Evolutionary conservation across 2,888 invertebrate genomes (phyloP).

Genomic region (Lutraria lutraria): DNA sequence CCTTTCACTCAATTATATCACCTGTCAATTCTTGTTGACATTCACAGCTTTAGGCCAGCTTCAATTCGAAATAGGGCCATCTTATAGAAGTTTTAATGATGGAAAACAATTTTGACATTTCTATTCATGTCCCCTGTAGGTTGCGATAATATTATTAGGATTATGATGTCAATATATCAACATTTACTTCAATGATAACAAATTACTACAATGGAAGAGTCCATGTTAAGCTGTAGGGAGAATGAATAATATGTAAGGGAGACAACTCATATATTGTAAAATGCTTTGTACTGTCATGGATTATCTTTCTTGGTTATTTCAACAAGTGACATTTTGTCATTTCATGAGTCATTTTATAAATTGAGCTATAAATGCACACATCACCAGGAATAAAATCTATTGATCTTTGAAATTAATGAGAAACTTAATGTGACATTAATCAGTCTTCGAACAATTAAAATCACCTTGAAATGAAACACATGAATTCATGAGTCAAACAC

Average conservation of each 20-base stretch:
- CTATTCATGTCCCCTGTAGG: background rate
- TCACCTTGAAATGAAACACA: background rate
- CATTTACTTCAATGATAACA: background rate
- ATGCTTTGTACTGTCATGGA: background rate
- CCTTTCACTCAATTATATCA: constrained; percentile 5
- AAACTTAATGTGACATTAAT: background rate
- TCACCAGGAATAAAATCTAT: background rate
- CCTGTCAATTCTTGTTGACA: constrained; percentile 20
- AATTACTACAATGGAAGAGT: background rate
- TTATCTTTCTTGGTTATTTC: background rate
- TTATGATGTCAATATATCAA: constrained; percentile 14
- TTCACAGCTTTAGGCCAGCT: background rate
- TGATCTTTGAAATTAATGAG: constrained; percentile 17
- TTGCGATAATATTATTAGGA: constrained; percentile 11
- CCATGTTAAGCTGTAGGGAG: background rate
- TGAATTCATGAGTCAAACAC: background rate
- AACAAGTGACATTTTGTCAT: background rate
- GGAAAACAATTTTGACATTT: background rate
- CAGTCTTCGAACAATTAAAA: background rate
- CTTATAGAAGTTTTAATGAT: constrained; percentile 15
- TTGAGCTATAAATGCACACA: constrained; percentile 1
- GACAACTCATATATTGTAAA: background rate
- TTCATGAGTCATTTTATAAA: constrained; percentile 16
- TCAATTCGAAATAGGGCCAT: background rate
- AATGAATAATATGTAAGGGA: background rate